These are phyloP conservation scores for Percopsis omiscomaycus DNA, from an alignment of 2,797 vertebrate species.

Conservation along the genomic window DNA sequence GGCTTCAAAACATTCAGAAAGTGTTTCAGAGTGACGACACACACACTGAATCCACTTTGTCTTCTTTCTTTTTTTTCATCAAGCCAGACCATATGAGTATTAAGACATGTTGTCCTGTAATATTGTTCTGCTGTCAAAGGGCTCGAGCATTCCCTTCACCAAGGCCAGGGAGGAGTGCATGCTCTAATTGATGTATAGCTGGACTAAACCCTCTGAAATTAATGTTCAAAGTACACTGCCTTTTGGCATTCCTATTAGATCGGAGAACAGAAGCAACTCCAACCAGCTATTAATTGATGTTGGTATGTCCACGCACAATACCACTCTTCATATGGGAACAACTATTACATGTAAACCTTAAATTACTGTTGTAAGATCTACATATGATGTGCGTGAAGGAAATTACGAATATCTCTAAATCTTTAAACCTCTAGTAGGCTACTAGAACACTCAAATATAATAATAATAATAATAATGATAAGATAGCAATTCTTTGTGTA, in stretches of 20 bases:
- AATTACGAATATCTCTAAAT: no score
- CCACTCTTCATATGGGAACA: no score
- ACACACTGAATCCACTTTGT: no score
- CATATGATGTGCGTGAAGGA: no score
- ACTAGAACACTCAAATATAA: no score
- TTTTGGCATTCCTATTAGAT: conserved; percentile 11
- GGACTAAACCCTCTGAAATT: conserved; percentile 13
- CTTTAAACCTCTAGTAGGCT: no score
- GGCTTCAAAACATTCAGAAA: no score
- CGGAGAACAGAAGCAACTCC: conserved; percentile 19
- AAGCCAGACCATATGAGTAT: conserved; percentile 19
- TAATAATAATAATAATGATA: no score
- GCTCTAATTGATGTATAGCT: conserved; percentile 16
- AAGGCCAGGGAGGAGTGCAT: conserved; percentile 33
- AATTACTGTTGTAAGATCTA: no score
- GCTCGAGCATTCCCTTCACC: conserved; percentile 21
- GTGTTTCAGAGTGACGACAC: neutral
- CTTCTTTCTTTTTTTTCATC: no score
- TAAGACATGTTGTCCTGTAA: conserved; percentile 40
- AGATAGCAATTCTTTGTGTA: neutral
- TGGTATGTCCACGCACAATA: neutral
- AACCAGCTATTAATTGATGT: neutral
- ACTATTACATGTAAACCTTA: no score
- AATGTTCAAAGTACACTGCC: conserved; percentile 16
- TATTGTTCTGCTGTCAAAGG: conserved; percentile 53